Percentiles rank a stretch among this genome's conserved stretches.
phyloP scores from a whole-genome alignment of 2,888 invertebrate genomes.

The Lasioglossum vierecki region DNA sequence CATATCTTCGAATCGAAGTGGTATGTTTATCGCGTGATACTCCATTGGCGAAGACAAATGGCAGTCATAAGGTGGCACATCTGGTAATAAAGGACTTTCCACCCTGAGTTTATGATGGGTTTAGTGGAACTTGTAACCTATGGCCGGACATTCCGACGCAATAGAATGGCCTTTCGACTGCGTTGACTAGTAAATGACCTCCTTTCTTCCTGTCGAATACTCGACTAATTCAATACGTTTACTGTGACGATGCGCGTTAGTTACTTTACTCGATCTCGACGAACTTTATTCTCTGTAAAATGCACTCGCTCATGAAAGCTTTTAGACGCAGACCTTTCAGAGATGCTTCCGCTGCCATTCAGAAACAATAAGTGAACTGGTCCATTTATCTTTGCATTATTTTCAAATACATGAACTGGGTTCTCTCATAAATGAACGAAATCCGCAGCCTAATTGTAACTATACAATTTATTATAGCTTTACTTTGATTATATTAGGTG shows the following conservation, averaged over 20 bases:
- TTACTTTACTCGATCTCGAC: not conserved
- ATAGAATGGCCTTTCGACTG: not conserved
- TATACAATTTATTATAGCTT: too few species aligned
- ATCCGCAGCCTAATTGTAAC: too few species aligned
- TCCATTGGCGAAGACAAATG: conserved; percentile 8
- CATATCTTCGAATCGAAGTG: not conserved
- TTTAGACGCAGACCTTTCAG: not conserved
- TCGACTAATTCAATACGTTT: not conserved
- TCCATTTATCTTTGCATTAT: not conserved
- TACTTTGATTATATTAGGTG: too few species aligned
- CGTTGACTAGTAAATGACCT: not conserved
- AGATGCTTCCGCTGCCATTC: not conserved
- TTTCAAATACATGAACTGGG: too few species aligned
- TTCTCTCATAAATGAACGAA: too few species aligned
- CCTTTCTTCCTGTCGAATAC: not conserved
- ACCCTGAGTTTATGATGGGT: conserved; percentile 1
- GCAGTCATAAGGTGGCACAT: conserved; percentile 1
- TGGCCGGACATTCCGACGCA: not conserved
- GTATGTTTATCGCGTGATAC: not conserved
- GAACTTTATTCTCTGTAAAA: not conserved
- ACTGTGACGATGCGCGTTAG: not conserved
- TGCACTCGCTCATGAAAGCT: not conserved
- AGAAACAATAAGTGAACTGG: not conserved
- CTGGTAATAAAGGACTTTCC: conserved; percentile 14
- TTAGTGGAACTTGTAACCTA: conserved; percentile 16